Evolutionary conservation across 2,797 vertebrate species (phyloP), one percentile per base, ranked within the genome.

Genomic region (Babyrousa celebensis): DNA sequence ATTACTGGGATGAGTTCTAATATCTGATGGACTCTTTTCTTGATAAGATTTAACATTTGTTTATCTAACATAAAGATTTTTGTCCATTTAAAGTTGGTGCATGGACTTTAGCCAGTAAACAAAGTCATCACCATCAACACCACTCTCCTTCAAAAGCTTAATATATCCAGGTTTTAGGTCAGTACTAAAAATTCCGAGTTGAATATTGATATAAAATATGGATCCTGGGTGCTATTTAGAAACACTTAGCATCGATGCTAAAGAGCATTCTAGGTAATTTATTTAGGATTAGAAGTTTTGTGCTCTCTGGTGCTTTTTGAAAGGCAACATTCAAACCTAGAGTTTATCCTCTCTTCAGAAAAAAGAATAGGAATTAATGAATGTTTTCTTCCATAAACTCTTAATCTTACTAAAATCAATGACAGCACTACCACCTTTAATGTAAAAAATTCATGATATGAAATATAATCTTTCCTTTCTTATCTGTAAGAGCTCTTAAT

Each of bases 51-150:
- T 77, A 63, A 27, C 54, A 36, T 84, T 86, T 94, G 10, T 36
- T 96, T 96, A 79, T 95, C 32, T 65, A 68, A 87, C 58, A 83
- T n/a, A 74, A 83, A 95, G 25, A 70, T 56, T 25, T 8, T 65
- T 65, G 43, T 67, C 29, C 12, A 67, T 54, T 89, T 93, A 85
- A 70, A 87, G 36, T 25, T 68, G 3, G 17, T 63, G 18, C 11
- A 32, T 93, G 67, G 29, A 72, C 29, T 48, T 80, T 11, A 83
- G 85, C 52, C 58, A 97, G 56, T 70, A 92, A 65, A 89, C 29
- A 89, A 70, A 96, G 68, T 77, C n/a, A 85, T 58, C 27, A 65
- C 25, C n/a, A 92, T 27, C 43, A 83, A 70, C 2, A 8, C 12
- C 14, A 29, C 12, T 36, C 48, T 92, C 18, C 11, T 83, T 95